Base-by-base conservation (phyloP, 2,888 invertebrate genomes). In the Muscina levida region DNA sequence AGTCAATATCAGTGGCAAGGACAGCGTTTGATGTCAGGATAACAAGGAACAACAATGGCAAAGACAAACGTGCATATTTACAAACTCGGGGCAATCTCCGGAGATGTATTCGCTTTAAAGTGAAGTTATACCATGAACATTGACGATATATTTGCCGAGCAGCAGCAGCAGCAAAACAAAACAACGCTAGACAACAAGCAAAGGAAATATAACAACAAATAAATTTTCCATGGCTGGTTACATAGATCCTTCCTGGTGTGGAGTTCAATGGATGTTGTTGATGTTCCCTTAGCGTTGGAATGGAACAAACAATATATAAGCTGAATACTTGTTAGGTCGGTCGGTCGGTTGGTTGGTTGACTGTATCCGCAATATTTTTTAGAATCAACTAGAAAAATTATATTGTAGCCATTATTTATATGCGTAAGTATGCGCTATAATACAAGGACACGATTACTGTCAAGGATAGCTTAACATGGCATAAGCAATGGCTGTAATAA, bases 381-480 rank as follows among this genome's bases (percentile, higher is more conserved):
- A 48, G 48, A 46, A 77, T 72, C 72, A 57, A 75, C 42, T 72
- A 77, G 72, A 81, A 68, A 75, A 77, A 77, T 77, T 77, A 77
- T 65, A 22, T 66, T 74, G 53, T 65, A 31, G 62, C 57, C 77
- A 67, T 83, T 82, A 82, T 83, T 83, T 83, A 79, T 82, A 62
- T 77, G 82, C 83, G 77, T 77, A 75, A 75, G 75, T 82, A 82
- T 75, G 75, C 72, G 83, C 72, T 62, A 77, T 72, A 72, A 75
- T 77, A 81, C 77, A 81, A 81, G 81, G 81, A 77, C 81, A 81
- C 74, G 81, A 81, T 81, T 77, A 77, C 81, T 81, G 77, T 77
- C 81, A 81, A 77, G 72, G 81, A 81, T 81, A 68, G 74, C 81
- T 77, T 81, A 77, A 77, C 68, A 81, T 77, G 71, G 65, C 72